Percentiles rank a stretch among this genome's conserved stretches.
These are phyloP conservation scores for Lacerta viridis DNA, from an alignment of 2,797 vertebrate species.

Conservation along the genomic window DNA sequence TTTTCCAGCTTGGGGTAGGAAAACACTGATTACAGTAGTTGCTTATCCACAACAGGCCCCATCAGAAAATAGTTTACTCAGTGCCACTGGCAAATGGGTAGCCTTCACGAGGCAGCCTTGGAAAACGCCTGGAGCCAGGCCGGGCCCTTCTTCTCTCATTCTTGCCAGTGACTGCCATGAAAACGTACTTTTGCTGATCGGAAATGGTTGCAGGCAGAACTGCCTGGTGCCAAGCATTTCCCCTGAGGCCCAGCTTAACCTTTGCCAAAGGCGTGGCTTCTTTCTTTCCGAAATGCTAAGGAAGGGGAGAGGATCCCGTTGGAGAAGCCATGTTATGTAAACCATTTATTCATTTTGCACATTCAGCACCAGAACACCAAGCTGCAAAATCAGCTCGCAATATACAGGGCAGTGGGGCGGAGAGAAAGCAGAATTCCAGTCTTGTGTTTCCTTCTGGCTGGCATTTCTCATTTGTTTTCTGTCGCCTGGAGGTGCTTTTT, in stretches of 20 bases:
- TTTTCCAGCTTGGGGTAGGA: too few species aligned
- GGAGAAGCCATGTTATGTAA: too few species aligned
- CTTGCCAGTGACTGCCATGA: slow-evolving; percentile 75
- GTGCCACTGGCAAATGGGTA: slow-evolving; percentile 47
- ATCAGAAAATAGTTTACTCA: slow-evolving; percentile 22
- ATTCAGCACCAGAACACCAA: not conserved
- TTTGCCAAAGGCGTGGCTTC: slow-evolving; percentile 2
- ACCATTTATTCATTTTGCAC: not conserved
- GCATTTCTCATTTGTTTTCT: slow-evolving; percentile 9
- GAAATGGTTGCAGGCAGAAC: slow-evolving; percentile 56
- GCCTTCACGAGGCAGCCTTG: slow-evolving; percentile 65
- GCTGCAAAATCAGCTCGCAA: not conserved
- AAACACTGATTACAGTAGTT: not conserved
- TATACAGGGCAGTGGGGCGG: not conserved
- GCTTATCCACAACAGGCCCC: not conserved
- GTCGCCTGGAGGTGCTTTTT: not conserved
- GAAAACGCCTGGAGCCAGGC: slow-evolving; percentile 64
- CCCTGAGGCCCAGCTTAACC: not conserved
- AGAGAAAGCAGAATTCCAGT: too few species aligned
- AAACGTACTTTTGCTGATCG: slow-evolving; percentile 73
- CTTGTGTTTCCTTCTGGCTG: not conserved
- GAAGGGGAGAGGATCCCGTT: not conserved
- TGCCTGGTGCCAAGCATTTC: slow-evolving; percentile 62
- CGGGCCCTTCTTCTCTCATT: slow-evolving; percentile 69
- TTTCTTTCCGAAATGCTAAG: slow-evolving; percentile 10